Base-by-base conservation (phyloP, 2,113 vertebrate genomes). In the Thalassoma bifasciatum region DNA sequence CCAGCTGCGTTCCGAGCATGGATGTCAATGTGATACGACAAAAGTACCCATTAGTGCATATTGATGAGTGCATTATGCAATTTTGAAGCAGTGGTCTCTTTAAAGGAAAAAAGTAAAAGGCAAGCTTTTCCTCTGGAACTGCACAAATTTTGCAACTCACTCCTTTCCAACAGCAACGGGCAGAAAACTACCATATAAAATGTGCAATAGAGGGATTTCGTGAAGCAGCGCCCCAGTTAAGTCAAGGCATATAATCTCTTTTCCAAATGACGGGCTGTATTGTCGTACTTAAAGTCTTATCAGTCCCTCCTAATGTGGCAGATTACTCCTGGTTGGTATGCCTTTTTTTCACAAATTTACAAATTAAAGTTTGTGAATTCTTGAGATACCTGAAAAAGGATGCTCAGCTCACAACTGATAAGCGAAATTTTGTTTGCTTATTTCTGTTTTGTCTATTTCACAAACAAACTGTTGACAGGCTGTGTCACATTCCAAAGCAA, bases 401-500 rank as follows among this genome's bases (percentile, higher is more conserved):
- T n/a, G 87, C 94, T 95, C 95, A 95, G 93, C 93, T 96, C 94
- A 96, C 95, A 93, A 95, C 90, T 84, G 94, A 94, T 93, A 95
- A 89, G 89, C 81, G 50, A 92, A 93, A 95, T 91, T 77, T 76
- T 84, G 78, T 88, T 90, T 91, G 84, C 85, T 85, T 84, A 81
- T 88, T 82, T 78, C 46, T 85, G 79, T 90, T 91, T 89, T 64
- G 90, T 93, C 95, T 92, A 95, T 95, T 94, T 95, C 95, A 96
- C 94, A 97, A 95, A 96, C 94, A 95, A 96, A 96, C 89, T 85
- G 95, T 95, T 92, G 95, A 95, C 94, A 95, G 94, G 95, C 93
- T 95, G 95, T 96, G 95, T 98, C 96, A 98, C 96, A 98, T 98
- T 98, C 96, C 96, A 96, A 98, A 97, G 95, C 95, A 95, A 87